Evolutionary conservation across 92 coral and sea anemone species (phyloP).

Genomic region (Palythoa caribaeorum): DNA sequence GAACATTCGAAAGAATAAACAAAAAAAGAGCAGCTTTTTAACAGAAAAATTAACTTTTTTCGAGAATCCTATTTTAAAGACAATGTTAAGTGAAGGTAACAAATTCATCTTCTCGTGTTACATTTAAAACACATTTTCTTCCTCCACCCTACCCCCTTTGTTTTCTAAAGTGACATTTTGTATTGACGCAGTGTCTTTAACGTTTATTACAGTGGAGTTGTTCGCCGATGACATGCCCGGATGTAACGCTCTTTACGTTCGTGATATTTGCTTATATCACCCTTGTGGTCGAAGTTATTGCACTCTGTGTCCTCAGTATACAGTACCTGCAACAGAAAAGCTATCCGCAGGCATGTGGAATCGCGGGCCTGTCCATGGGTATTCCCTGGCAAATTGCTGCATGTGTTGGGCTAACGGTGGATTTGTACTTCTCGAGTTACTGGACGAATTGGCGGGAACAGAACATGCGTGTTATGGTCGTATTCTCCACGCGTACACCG

Average conservation of each 20-base stretch:
- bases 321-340: slow-evolving; percentile 12
- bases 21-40: no score
- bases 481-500: not conserved
- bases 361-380: slow-evolving; percentile 33
- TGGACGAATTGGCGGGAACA: slow-evolving; percentile 41
- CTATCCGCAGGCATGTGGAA: slow-evolving; percentile 36
- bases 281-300: slow-evolving; percentile 25
- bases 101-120: no score
- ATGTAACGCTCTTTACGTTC: slow-evolving; percentile 24
- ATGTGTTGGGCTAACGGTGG: slow-evolving; percentile 33
- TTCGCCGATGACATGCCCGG: slow-evolving; percentile 42
- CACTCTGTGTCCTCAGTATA: slow-evolving; percentile 19
- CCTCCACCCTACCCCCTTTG: not conserved
- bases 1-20: no score
- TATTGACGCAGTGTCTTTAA: not conserved
- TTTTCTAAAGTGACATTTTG: not conserved
- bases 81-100: no score
- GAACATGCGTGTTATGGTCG: slow-evolving; percentile 20
- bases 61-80: no score
- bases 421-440: slow-evolving; percentile 37
- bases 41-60: no score
- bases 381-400: slow-evolving; percentile 37
- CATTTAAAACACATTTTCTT: not conserved
- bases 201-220: slow-evolving; percentile 19
- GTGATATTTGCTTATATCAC: slow-evolving; percentile 45